phyloP scores from a whole-genome alignment of 2,113 vertebrate species.

The Osmerus mordax region DNA sequence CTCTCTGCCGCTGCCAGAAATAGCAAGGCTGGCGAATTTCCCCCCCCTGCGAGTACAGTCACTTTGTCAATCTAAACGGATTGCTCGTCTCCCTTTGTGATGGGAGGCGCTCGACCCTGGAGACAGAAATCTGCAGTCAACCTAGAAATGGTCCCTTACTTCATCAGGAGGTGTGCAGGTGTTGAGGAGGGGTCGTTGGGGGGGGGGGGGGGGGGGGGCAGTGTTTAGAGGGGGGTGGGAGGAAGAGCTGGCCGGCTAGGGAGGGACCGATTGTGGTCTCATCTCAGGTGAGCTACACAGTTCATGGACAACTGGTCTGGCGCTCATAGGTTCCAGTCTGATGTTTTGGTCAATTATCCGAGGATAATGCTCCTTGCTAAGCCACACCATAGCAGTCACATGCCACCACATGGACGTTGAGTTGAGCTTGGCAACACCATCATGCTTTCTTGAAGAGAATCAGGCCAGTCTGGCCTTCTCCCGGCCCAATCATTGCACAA shows the following conservation, averaged over 20 bases:
- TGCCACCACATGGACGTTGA: background rate
- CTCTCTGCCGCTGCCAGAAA: slow-evolving; percentile 32
- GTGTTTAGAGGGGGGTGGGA: background rate
- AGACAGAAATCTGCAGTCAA: too few relatives aligned
- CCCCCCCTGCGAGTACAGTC: slow-evolving; percentile 31
- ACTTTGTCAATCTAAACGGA: slow-evolving; percentile 24
- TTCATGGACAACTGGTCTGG: background rate
- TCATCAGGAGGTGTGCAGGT: background rate
- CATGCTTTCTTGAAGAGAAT: background rate
- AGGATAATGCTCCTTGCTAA: background rate
- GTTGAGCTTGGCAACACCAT: background rate
- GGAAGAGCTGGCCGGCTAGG: background rate
- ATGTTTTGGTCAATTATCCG: background rate
- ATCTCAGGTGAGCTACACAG: slow-evolving; percentile 3
- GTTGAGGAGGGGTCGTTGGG: background rate
- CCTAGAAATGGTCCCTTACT: background rate
- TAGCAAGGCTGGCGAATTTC: slow-evolving; percentile 9
- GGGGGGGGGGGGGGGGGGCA: background rate
- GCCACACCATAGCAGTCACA: background rate
- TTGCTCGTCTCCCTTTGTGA: background rate
- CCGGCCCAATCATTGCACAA: background rate
- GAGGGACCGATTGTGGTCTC: background rate
- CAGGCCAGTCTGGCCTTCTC: background rate
- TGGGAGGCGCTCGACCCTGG: background rate
- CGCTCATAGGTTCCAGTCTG: background rate